Evolutionary conservation across 2,888 invertebrate genomes (phyloP).

Genomic region (Netelia fuscicornis): DNA sequence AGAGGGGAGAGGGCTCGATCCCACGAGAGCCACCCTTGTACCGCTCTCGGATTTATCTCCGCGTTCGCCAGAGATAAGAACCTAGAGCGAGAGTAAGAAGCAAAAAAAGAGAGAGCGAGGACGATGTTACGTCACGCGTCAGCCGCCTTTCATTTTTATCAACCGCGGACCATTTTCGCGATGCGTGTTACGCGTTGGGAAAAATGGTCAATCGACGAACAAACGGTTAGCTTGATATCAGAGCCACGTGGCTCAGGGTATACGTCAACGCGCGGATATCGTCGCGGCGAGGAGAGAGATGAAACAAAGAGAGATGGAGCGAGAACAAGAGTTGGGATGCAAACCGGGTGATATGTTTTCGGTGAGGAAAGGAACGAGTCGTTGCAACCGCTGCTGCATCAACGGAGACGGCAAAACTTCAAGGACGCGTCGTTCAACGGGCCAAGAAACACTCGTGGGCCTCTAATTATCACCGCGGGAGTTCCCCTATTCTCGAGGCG

Average conservation of each 20-base stretch:
- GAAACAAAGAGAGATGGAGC: constrained; percentile 34
- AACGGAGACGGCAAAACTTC: constrained; percentile 83
- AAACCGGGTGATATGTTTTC: constrained; percentile 76
- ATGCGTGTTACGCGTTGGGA: constrained; percentile 23
- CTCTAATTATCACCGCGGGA: constrained; percentile 84
- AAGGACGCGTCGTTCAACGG: constrained; percentile 81
- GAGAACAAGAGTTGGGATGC: constrained; percentile 68
- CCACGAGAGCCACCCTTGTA: constrained; percentile 55
- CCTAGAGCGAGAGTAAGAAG: constrained; percentile 35
- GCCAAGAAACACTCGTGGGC: constrained; percentile 84
- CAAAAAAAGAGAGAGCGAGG: constrained; percentile 30
- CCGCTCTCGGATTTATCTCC: constrained; percentile 82
- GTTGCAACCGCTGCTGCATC: constrained; percentile 73
- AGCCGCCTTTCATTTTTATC: no score
- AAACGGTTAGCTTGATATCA: no score
- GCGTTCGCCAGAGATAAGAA: constrained; percentile 65
- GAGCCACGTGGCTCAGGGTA: no score
- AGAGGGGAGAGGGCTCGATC: neutral
- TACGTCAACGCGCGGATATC: no score
- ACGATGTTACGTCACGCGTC: neutral
- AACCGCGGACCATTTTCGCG: no score
- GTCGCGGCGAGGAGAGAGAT: no score
- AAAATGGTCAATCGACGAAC: constrained; percentile 39
- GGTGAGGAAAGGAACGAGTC: constrained; percentile 50
- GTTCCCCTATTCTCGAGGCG: constrained; percentile 79